Evolutionary conservation across 2,888 invertebrate species (phyloP).

Genomic region (Mythimna lalbum): DNA sequence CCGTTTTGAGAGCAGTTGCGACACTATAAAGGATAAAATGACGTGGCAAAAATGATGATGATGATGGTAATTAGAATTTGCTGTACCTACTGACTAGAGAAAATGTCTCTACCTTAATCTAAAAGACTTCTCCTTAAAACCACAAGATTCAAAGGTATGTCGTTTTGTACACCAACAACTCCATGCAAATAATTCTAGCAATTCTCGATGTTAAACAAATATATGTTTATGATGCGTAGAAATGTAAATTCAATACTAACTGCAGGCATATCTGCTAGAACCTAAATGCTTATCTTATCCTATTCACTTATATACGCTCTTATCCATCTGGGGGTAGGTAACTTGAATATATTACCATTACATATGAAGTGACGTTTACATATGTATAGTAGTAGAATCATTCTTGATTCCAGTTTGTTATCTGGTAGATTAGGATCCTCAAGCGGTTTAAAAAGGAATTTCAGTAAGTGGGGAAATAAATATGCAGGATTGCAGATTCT

Average conservation of each 20-base stretch:
- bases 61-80: background rate
- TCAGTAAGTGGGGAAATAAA: conserved; percentile 7
- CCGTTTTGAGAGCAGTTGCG: too few relatives aligned
- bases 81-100: background rate
- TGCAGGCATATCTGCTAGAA: conserved; percentile 2
- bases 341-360: conserved; percentile 49
- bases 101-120: conserved; percentile 1
- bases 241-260: conserved; percentile 45
- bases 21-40: too few relatives aligned
- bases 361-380: conserved; percentile 42
- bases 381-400: conserved; percentile 41
- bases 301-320: conserved; percentile 18
- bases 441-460: conserved; percentile 2
- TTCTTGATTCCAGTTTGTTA: conserved; percentile 37
- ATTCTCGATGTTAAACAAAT: conserved; percentile 42
- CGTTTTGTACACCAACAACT: conserved; percentile 11
- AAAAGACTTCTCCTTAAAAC: background rate
- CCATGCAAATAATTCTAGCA: conserved; percentile 45
- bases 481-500: conserved; percentile 4
- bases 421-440: conserved; percentile 34
- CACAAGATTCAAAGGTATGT: background rate
- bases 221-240: conserved; percentile 44
- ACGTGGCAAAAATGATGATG: too few relatives aligned
- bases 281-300: conserved; percentile 30
- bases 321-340: conserved; percentile 49